Conservation (phyloP, 1,140 invertebrate species). For the Alviniconcha marisindica region DNA sequence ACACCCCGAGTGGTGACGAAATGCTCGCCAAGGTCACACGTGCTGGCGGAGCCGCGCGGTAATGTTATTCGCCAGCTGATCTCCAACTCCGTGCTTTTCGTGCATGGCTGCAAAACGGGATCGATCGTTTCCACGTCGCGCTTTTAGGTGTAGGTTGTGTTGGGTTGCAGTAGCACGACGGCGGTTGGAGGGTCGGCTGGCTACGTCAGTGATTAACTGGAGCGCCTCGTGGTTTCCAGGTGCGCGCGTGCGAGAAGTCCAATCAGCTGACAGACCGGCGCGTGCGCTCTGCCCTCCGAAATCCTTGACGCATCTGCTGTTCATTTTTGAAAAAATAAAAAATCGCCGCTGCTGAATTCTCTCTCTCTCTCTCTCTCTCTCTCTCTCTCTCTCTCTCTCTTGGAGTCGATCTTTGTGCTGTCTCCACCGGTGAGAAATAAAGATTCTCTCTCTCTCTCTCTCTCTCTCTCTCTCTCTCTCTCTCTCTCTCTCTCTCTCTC, state of each 20-base stretch:
- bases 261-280: constrained; percentile 25
- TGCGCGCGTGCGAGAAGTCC: background rate
- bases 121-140: background rate
- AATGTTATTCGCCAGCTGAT: background rate
- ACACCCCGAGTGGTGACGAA: constrained; percentile 22
- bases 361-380: background rate
- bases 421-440: too few relatives aligned
- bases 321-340: too few relatives aligned
- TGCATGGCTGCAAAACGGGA: background rate
- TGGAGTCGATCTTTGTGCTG: background rate
- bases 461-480: too few relatives aligned
- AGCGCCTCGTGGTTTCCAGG: constrained; percentile 15
- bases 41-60: background rate
- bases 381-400: background rate
- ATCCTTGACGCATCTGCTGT: too few relatives aligned
- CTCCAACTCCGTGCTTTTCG: background rate
- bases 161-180: too few relatives aligned
- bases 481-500: too few relatives aligned
- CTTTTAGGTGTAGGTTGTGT: too few relatives aligned
- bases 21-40: background rate
- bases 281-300: constrained; percentile 17
- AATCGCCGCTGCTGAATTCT: background rate
- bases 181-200: too few relatives aligned
- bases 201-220: too few relatives aligned
- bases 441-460: too few relatives aligned